Evolutionary conservation across 2,113 vertebrate species (phyloP).

Genomic region (Prolemur simus): DNA sequence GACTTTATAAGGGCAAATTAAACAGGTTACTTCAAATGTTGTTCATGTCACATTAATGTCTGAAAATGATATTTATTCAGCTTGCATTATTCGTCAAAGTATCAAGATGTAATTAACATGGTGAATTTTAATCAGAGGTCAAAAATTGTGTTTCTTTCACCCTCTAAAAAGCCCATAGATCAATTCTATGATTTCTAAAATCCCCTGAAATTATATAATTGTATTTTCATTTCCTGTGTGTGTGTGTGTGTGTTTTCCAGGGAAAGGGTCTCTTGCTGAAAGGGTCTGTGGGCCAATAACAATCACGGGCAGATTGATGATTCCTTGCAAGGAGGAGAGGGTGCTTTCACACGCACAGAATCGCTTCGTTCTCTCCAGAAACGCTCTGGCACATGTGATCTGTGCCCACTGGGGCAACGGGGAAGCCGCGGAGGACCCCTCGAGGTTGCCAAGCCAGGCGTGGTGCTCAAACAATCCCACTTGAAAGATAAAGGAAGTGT

Average conservation of each 20-base stretch:
- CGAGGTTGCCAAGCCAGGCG: background rate
- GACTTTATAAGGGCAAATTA: background rate
- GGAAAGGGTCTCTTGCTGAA: background rate
- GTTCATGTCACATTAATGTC: no score
- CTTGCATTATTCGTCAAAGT: background rate
- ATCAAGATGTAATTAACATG: background rate
- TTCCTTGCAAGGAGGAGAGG: background rate
- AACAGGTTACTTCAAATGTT: background rate
- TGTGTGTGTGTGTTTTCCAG: background rate
- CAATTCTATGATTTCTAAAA: background rate
- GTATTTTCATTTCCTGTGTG: background rate
- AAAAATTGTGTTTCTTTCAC: background rate
- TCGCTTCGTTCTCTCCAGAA: rapidly evolving
- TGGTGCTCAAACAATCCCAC: conserved; percentile 70
- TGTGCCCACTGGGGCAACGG: rapidly evolving
- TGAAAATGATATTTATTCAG: background rate
- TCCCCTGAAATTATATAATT: background rate
- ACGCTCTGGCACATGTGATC: rapidly evolving
- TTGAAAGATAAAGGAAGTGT: conserved; percentile 78
- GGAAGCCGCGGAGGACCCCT: rapidly evolving
- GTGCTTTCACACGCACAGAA: rapidly evolving
- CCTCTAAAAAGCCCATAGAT: background rate
- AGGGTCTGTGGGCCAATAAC: no score
- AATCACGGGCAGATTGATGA: background rate
- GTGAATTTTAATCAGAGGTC: background rate